Base-by-base conservation (phyloP, 2,797 vertebrate species). In the Ambastaia sidthimunki region DNA sequence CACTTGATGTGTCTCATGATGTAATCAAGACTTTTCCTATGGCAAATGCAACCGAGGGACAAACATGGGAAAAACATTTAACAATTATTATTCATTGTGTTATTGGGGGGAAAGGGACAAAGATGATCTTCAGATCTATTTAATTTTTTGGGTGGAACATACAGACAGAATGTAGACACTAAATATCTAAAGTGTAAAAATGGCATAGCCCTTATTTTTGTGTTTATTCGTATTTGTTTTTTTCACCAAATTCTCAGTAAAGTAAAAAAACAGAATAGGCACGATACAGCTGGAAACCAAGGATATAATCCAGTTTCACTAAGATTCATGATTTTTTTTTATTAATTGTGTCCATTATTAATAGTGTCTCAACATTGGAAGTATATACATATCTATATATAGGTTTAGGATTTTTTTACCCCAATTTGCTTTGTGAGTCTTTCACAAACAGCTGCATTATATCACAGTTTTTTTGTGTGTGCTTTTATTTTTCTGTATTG, bases 231-330 rank as follows among this genome's bases (percentile, higher is more conserved):
- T 7, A 81, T 13, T 63, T 16, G n/a, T 71, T 81, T 50, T 41
- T 78, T 71, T 63, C 71, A 74, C 6, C 60, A 48, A 71, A 55
- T 74, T 52, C 50, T 68, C 19, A 66, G 80, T 80, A 78, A 74
- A 60, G 71, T 37, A 83, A 80, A 28, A 74, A 60, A 60, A 67
- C 65, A 74, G 31, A 54, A 57, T 78, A 72, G 70, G 74, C 79
- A 75, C 59, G 73, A 80, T 57, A 41, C 63, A 55, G 67, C 48
- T 84, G 80, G 65, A 78, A 79, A 81, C 80, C 75, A 60, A 77
- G 86, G 85, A 88, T 89, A 60, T 87, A 88, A 88, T 89, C 84
- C 87, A 87, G 76, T 80, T 68, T 50, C 71, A 80, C 75, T 77
- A 41, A 72, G 78, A 83, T 59, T 59, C 16, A 68, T 65, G 37